These are phyloP conservation scores for Druon quercuslanigerum DNA, from an alignment of 1,140 invertebrate genomes.

Conservation along the genomic window DNA sequence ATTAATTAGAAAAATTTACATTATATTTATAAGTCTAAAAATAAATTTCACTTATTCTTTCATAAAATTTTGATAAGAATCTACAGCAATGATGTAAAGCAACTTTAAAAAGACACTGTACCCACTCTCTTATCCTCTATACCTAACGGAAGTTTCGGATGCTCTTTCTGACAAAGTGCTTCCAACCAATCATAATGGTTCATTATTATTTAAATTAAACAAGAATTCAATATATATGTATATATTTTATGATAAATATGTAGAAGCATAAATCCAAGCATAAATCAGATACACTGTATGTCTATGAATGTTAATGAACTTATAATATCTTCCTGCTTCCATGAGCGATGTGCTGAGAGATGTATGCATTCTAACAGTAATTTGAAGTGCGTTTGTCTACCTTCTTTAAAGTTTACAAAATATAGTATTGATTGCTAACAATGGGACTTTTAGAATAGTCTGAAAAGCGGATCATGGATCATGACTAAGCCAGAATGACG, in stretches of 20 bases:
- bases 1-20: too few relatives aligned
- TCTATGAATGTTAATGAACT: background rate
- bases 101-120: too few relatives aligned
- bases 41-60: too few relatives aligned
- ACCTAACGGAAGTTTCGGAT: too few relatives aligned
- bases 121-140: too few relatives aligned
- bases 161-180: too few relatives aligned
- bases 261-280: background rate
- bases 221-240: background rate
- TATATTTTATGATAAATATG: background rate
- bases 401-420: background rate
- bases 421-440: too few relatives aligned
- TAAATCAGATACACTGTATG: background rate
- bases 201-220: too few relatives aligned
- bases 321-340: background rate
- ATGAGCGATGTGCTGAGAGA: background rate
- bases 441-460: background rate
- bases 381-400: background rate
- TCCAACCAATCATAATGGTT: too few relatives aligned
- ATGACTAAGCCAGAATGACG: constrained; percentile 8
- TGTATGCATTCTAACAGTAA: background rate
- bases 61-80: too few relatives aligned
- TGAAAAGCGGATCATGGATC: background rate
- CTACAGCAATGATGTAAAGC: too few relatives aligned
- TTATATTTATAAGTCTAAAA: too few relatives aligned